A percentile compares a stretch with the other conserved stretches of the same genome.
phyloP scores from a whole-genome alignment of 2,888 invertebrate species.

The Rhopalosiphum nymphaeae region DNA sequence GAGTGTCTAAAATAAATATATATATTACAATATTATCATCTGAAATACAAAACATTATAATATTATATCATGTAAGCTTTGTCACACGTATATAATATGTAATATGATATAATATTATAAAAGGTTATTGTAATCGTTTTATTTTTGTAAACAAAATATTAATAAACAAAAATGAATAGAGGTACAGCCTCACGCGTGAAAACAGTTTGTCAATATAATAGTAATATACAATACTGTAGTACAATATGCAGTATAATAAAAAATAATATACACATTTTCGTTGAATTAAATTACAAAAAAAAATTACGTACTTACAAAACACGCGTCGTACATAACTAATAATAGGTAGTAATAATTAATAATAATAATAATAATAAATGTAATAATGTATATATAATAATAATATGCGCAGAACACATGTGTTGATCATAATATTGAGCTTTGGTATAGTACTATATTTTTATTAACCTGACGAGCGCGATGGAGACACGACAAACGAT shows the following conservation, averaged over 20 bases:
- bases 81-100: no score
- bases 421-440: conserved; percentile 54
- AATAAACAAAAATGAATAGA: background rate
- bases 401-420: conserved; percentile 40
- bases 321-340: background rate
- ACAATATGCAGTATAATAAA: background rate
- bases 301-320: background rate
- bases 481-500: background rate
- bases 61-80: background rate
- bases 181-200: conserved; percentile 17
- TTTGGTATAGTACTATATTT: conserved; percentile 32
- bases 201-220: background rate
- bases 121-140: background rate
- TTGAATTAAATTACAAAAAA: background rate
- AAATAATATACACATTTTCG: background rate
- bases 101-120: background rate
- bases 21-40: background rate
- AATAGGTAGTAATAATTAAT: background rate
- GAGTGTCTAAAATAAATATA: background rate
- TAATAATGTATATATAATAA: conserved; percentile 8
- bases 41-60: background rate
- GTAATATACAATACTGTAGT: background rate
- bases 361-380: background rate
- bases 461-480: background rate
- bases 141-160: background rate